phyloP scores from a whole-genome alignment of 2,113 vertebrate genomes.

The Sylvicapra grimmia region DNA sequence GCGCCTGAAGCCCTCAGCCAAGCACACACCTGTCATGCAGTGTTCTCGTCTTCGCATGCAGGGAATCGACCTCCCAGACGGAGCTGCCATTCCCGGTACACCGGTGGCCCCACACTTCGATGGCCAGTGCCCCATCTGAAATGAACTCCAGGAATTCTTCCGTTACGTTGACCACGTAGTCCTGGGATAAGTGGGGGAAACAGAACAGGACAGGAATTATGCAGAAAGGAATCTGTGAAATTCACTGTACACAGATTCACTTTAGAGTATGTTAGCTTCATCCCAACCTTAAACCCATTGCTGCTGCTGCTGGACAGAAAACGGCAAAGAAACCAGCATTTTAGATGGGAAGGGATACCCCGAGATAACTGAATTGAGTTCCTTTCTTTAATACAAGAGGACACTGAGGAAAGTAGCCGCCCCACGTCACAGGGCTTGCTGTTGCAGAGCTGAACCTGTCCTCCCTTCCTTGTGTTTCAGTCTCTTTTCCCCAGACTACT shows the following conservation, averaged over 20 bases:
- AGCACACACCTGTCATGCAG: slow-evolving; percentile 88
- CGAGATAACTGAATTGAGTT: not conserved
- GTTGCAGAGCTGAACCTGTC: not conserved
- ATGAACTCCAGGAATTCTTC: slow-evolving; percentile 99
- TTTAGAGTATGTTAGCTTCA: not conserved
- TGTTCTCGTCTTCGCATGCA: slow-evolving; percentile 92
- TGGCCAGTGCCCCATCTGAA: slow-evolving; percentile 94
- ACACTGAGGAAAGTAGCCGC: not conserved
- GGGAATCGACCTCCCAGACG: slow-evolving; percentile 90
- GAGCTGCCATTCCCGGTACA: slow-evolving; percentile 92
- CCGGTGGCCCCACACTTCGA: slow-evolving; percentile 98
- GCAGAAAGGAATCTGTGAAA: not conserved
- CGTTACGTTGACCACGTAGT: slow-evolving; percentile 90
- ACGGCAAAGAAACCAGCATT: not conserved
- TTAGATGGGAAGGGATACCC: not conserved
- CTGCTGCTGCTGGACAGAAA: not conserved
- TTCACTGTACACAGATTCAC: not conserved
- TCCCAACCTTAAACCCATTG: not conserved
- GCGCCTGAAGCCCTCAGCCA: not conserved
- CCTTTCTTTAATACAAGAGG: not conserved
- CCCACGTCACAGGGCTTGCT: not conserved
- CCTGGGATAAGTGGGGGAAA: slow-evolving; percentile 76
- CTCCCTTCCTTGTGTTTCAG: not conserved
- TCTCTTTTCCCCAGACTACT: no score
- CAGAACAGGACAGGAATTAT: not conserved